Conservation (phyloP, 1,140 invertebrate genomes). For the Plectus sambesii region DNA sequence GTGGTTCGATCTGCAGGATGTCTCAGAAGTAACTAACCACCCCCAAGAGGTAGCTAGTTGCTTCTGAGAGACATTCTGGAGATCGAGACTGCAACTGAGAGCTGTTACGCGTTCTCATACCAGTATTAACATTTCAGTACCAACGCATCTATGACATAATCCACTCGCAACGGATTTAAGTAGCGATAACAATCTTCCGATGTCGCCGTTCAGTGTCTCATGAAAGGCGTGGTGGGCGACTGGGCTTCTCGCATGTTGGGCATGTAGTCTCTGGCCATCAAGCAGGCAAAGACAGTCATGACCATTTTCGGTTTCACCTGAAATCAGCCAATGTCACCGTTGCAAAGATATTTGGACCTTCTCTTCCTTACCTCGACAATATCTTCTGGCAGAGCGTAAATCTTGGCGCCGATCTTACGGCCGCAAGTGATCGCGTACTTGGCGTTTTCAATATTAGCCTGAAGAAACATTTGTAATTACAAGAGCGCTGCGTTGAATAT, state of each 20-base stretch:
- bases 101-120: no score
- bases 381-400: conserved; percentile 97
- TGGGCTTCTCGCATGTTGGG: conserved; percentile 59
- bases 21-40: no score
- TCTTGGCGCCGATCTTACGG: conserved; percentile 84
- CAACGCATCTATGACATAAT: no score
- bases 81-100: no score
- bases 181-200: not conserved
- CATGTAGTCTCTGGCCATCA: conserved; percentile 91
- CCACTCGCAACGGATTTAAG: no score
- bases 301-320: conserved; percentile 90
- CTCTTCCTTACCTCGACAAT: conserved; percentile 64
- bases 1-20: no score
- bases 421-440: conserved; percentile 98
- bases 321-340: conserved; percentile 8
- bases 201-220: not conserved
- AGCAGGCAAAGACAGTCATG: conserved; percentile 96
- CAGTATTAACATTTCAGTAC: no score
- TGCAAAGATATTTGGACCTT: conserved; percentile 4
- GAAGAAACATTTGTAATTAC: conserved; percentile 34
- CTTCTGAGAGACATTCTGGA: no score
- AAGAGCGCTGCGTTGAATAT: not conserved
- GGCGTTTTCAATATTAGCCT: conserved; percentile 88
- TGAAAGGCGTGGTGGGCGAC: not conserved
- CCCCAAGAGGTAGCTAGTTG: no score